Conservation (phyloP, 1,140 invertebrate species). For the Habropoda laboriosa region DNA sequence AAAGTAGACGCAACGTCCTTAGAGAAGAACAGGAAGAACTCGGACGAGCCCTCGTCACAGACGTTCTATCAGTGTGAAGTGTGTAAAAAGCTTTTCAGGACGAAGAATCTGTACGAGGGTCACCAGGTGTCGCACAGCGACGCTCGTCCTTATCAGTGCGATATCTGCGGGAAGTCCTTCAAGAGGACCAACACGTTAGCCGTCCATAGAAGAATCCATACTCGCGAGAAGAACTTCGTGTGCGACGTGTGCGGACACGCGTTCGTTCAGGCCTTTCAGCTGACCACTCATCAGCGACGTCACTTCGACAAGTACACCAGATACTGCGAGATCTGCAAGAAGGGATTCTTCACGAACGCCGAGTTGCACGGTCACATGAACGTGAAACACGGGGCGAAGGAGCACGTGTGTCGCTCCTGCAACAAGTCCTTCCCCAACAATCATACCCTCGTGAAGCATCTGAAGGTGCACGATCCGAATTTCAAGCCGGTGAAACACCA, state of each 20-base stretch:
- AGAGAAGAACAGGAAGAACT: neutral
- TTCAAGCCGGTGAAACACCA: slow-evolving; percentile 75
- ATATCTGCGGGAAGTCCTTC: slow-evolving; percentile 80
- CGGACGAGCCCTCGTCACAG: slow-evolving; percentile 9
- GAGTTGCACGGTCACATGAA: slow-evolving; percentile 76
- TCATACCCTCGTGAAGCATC: slow-evolving; percentile 75
- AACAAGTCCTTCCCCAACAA: slow-evolving; percentile 74
- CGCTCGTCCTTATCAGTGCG: slow-evolving; percentile 80
- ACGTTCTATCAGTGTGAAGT: slow-evolving; percentile 76
- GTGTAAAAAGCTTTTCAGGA: slow-evolving; percentile 79
- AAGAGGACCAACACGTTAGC: slow-evolving; percentile 79
- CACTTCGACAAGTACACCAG: slow-evolving; percentile 77
- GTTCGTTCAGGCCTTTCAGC: slow-evolving; percentile 76
- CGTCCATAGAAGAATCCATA: slow-evolving; percentile 76
- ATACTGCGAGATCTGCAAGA: slow-evolving; percentile 78
- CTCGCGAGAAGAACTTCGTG: slow-evolving; percentile 71
- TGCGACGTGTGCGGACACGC: slow-evolving; percentile 79
- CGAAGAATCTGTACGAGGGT: slow-evolving; percentile 81
- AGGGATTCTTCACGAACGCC: slow-evolving; percentile 79
- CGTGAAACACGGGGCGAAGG: slow-evolving; percentile 73
- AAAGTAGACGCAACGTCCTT: neutral
- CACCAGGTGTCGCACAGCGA: slow-evolving; percentile 80
- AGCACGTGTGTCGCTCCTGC: slow-evolving; percentile 73
- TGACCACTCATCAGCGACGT: slow-evolving; percentile 75
- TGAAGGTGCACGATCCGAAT: slow-evolving; percentile 82